These are phyloP conservation scores for Apaloderma vittatum DNA, from an alignment of 2,113 vertebrate species.

Conservation along the genomic window DNA sequence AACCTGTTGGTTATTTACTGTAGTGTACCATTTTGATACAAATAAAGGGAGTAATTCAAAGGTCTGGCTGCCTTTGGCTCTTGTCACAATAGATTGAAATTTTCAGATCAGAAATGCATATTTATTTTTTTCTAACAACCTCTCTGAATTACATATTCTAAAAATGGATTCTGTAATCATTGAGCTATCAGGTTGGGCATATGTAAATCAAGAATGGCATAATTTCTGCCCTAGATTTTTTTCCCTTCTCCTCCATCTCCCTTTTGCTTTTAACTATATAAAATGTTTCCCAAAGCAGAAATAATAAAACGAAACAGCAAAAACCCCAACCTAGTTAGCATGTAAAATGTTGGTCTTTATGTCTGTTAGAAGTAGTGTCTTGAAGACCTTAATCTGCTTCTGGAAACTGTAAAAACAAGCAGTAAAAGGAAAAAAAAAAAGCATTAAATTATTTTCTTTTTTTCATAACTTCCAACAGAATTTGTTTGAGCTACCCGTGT, in stretches of 20 bases:
- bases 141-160: slow-evolving; percentile 11
- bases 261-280: neutral
- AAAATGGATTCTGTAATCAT: neutral
- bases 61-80: neutral
- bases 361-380: neutral
- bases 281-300: neutral
- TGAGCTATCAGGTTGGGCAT: neutral
- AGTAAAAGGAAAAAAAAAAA: neutral
- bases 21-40: neutral
- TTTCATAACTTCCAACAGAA: slow-evolving; percentile 24
- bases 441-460: neutral
- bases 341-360: neutral
- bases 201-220: neutral
- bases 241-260: rapidly evolving
- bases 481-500: neutral
- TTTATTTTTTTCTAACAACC: neutral
- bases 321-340: neutral
- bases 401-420: neutral
- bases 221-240: neutral
- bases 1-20: neutral
- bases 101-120: neutral
- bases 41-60: neutral
- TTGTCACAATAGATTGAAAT: slow-evolving; percentile 11
- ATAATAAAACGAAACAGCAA: neutral
- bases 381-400: neutral